Base-by-base conservation (phyloP, 2,888 invertebrate species). In the Ophioninae sp. region DNA sequence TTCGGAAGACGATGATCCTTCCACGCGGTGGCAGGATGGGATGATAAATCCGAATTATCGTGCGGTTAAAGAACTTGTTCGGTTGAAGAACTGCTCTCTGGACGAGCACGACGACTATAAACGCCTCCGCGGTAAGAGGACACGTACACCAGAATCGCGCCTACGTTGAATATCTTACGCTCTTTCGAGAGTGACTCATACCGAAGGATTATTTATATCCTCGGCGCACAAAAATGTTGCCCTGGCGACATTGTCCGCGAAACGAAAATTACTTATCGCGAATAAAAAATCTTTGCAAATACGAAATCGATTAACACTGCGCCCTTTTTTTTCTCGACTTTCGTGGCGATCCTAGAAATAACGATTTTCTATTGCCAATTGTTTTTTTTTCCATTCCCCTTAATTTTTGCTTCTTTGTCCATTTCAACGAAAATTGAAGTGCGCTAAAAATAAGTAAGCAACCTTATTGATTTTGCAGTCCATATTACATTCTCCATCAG, bases 101-200 rank as follows among this genome's bases (percentile, higher is more conserved):
- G 50, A 50, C 56, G 61, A 77, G 79, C 62, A 75, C 44, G 68
- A 79, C 79, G 84, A 64, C 84, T 84, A 86, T 87, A 85, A 87
- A 86, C 87, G 83, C 83, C 86, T 82, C 85, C 85, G 85, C 81
- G 72, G 50, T 84, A 75, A 79, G 17, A 79, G 77, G 70, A 50
- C 67, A 44, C 73, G 21, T 50, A 50, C 72, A 65, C 57, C 75
- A 23, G 41, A 23, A 72, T 82, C 80, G 57, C 85, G 72, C 83
- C 79, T 69, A 81, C 84, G 75, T 74, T 44, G 69, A 59, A 59
- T 62, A 72, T 83, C 70, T 65, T 68, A 56, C 41, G 50, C 59
- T 57, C 61, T 81, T 77, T 84, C 70, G 69, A 74, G 85, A 83
- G 84, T 87, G 87, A 88, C 85, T 88, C 88, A 88, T 59, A 1